Conservation (phyloP, 2,113 vertebrate species). For the Otis tarda region DNA sequence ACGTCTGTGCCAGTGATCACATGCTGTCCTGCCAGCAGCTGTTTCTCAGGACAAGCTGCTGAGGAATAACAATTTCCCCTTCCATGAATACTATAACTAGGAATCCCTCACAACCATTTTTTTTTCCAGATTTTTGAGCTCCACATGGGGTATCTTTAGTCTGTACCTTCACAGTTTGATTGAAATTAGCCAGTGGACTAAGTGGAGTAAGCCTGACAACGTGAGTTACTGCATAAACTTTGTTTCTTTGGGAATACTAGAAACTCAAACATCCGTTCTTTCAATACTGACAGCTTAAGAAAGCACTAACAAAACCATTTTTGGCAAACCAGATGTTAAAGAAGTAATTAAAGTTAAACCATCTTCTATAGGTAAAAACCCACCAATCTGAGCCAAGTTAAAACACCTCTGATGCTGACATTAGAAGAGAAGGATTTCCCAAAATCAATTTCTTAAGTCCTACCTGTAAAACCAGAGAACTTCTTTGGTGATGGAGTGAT, state of each 20-base stretch:
- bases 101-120: neutral
- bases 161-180: neutral
- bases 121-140: neutral
- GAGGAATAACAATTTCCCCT: neutral
- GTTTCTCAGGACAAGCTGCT: neutral
- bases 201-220: neutral
- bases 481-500: slow-evolving; percentile 86
- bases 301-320: neutral
- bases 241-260: neutral
- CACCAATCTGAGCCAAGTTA: neutral
- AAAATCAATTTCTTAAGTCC: neutral
- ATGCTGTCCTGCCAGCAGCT: neutral
- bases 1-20: neutral
- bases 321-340: neutral
- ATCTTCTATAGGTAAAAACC: neutral
- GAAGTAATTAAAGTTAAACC: neutral
- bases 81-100: neutral
- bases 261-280: neutral
- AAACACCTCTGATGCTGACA: neutral
- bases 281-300: neutral
- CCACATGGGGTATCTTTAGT: neutral
- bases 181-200: neutral
- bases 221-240: neutral
- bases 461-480: slow-evolving; percentile 95
- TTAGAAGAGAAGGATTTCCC: neutral